Base-by-base conservation (phyloP, 2,888 invertebrate species). In the Lomographa bimaculata region DNA sequence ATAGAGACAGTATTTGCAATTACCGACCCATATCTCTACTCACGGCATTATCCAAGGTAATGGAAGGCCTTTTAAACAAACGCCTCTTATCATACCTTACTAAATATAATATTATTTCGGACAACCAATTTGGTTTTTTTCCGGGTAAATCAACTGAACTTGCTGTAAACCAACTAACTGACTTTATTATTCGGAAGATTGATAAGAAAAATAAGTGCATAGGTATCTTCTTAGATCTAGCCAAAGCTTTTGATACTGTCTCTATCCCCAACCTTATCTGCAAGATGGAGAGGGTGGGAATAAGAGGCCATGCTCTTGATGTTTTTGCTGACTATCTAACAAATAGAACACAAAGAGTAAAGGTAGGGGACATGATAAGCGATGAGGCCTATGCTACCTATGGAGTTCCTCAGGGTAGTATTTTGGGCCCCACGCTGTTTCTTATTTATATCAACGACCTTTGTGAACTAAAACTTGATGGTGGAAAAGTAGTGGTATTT, bases 151-250 rank as follows among this genome's bases (percentile, higher is more conserved):
- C 25, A 5, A 26, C 25, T 1, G 16, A 26, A 14, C 25, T 12
- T 5, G 25, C 25, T 2, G 14, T 25, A 5, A 3, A 14, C 12
- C n/a, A 24, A 24, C 5, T 24, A 6, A 11, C 24, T 5, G n/a
- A 24, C n/a, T 24, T 6, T 24, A 11, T 24, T 11, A 5, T 6
- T 1, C 10, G n/a, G 1, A 5, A 24, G 11, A 3, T 24, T 2
- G 24, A 24, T n/a, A 24, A 24, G 11, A 24, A 24, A 5, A 24
- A 24, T n/a, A 24, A 24, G n/a, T 24, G 24, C 10, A 11, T 24
- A 11, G 11, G 24, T 11, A 24, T 24, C 6, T 24, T 24, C n/a
- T 10, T 24, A 5, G 24, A 24, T 11, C n/a, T 24, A 14, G 14
- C 14, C 4, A 14, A 14, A 4, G 14, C 14, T 2, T 14, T 14